A percentile compares a stretch with the other conserved stretches of the same genome.
Evolutionary conservation across 2,888 invertebrate species (phyloP).

Genomic region (Dryomyza anilis): DNA sequence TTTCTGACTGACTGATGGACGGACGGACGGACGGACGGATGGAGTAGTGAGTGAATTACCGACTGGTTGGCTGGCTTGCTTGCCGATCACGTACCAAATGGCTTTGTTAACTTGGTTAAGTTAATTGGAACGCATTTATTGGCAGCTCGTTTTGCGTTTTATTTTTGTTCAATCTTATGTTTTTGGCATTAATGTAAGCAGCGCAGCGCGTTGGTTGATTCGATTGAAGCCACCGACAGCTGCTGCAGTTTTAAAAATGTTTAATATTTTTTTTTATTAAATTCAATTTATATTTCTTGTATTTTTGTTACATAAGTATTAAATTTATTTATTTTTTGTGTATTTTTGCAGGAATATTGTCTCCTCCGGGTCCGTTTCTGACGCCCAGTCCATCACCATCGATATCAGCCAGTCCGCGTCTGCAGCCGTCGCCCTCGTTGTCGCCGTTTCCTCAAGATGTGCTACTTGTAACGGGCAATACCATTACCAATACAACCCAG

Average conservation of each 20-base stretch:
- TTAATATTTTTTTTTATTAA: not conserved
- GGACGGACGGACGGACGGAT: too few relatives aligned
- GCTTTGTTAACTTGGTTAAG: slow-evolving; percentile 41
- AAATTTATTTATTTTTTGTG: slow-evolving; percentile 9
- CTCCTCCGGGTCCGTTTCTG: slow-evolving; percentile 63
- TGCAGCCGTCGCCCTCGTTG: slow-evolving; percentile 62
- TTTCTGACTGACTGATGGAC: too few relatives aligned
- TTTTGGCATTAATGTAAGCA: not conserved
- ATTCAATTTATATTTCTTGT: not conserved
- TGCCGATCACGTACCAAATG: slow-evolving; percentile 47
- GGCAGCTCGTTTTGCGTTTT: slow-evolving; percentile 11
- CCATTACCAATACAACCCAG: slow-evolving; percentile 60
- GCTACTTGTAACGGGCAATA: slow-evolving; percentile 60
- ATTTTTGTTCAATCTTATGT: slow-evolving; percentile 12
- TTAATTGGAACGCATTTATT: slow-evolving; percentile 36
- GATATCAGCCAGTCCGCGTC: slow-evolving; percentile 62
- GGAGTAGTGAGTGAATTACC: too few relatives aligned
- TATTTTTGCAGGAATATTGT: slow-evolving; percentile 58
- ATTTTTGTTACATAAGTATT: not conserved
- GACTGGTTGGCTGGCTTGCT: too few relatives aligned
- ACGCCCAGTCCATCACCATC: slow-evolving; percentile 63
- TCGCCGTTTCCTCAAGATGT: slow-evolving; percentile 63
- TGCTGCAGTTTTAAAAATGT: not conserved
- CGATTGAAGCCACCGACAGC: too few relatives aligned
- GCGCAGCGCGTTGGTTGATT: too few relatives aligned